A percentile compares a stretch with the other conserved stretches of the same genome.
Conservation (phyloP, 2,797 vertebrate genomes). For the Sebastes glaucus region DNA sequence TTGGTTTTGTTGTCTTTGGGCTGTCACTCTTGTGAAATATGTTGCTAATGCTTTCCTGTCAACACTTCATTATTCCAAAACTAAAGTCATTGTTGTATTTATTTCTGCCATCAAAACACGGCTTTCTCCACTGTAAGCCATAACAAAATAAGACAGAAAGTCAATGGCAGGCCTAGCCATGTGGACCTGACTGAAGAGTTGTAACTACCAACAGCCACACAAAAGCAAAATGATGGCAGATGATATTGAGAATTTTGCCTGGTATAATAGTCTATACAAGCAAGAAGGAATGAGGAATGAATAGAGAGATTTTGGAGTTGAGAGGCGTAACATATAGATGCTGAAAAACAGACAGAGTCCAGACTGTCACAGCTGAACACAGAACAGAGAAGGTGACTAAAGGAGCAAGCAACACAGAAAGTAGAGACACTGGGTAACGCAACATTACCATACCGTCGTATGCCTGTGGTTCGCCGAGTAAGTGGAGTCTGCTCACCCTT, state of each 20-base stretch:
- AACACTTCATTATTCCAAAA: neutral
- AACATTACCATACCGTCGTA: neutral
- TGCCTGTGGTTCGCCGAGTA: neutral
- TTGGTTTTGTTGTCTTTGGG: neutral
- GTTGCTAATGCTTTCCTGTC: neutral
- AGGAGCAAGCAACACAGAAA: constrained; percentile 6
- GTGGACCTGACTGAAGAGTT: neutral
- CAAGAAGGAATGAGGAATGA: neutral
- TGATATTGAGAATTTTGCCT: neutral
- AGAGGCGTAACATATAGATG: neutral
- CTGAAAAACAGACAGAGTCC: neutral
- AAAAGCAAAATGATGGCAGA: neutral
- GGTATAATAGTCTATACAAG: neutral
- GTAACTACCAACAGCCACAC: neutral
- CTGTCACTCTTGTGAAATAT: neutral
- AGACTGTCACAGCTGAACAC: neutral
- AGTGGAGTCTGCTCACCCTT: neutral
- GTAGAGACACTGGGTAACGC: neutral
- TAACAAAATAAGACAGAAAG: neutral
- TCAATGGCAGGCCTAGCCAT: neutral
- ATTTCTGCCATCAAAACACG: neutral
- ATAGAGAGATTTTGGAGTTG: constrained; percentile 8
- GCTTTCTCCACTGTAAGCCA: neutral
- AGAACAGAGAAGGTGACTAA: constrained; percentile 20
- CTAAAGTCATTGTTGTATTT: neutral